A percentile compares a stretch with the other conserved stretches of the same genome.
Conservation (phyloP, 2,888 invertebrate species). For the Heliconius ismenius region DNA sequence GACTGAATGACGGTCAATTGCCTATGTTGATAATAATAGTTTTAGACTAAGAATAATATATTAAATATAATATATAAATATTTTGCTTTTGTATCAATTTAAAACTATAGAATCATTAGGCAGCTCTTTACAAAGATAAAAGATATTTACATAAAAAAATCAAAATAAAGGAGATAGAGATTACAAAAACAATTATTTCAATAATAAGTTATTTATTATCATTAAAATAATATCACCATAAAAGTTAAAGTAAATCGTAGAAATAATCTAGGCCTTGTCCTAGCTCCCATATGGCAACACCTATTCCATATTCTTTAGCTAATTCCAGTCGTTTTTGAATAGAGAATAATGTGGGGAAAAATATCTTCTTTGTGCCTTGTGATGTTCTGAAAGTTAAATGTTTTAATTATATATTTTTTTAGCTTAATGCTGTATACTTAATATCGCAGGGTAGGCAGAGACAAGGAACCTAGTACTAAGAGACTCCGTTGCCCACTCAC, state of each 20-base stretch:
- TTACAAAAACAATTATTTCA: not conserved
- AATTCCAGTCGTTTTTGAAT: constrained; percentile 90
- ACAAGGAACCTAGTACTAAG: not conserved
- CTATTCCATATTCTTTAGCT: constrained; percentile 89
- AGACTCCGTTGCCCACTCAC: not conserved
- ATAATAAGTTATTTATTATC: constrained; percentile 55
- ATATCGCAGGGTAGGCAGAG: not conserved
- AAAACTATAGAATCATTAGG: not conserved
- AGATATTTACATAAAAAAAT: not conserved
- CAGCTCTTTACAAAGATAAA: not conserved
- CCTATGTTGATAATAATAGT: not conserved
- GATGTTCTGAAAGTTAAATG: constrained; percentile 79
- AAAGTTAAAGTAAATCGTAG: constrained; percentile 85
- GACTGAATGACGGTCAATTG: constrained; percentile 41
- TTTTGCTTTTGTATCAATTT: not conserved
- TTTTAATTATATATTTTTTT: not conserved
- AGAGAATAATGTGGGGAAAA: constrained; percentile 94
- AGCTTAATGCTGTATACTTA: not conserved
- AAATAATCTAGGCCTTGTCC: constrained; percentile 97
- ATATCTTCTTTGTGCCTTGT: constrained; percentile 88
- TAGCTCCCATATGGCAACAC: constrained; percentile 97
- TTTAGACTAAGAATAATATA: not conserved
- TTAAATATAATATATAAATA: not conserved
- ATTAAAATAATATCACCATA: constrained; percentile 69
- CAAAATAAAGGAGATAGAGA: not conserved